These are phyloP conservation scores for Calameuta pallipes DNA, from an alignment of 2,888 invertebrate genomes.

Conservation along the genomic window DNA sequence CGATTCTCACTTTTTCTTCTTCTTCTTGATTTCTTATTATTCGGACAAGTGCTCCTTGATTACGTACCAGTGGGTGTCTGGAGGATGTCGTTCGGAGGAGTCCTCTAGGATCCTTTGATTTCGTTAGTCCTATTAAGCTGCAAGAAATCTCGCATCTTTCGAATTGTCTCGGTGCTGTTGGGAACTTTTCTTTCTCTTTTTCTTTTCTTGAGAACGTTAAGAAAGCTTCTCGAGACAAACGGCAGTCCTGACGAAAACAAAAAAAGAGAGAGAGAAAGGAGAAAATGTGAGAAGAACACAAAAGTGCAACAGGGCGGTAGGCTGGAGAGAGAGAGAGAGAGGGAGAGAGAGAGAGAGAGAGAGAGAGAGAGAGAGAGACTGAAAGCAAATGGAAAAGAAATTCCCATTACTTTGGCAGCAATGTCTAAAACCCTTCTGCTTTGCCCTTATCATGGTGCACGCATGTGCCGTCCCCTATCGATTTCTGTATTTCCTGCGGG, in stretches of 20 bases:
- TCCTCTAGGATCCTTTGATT: not conserved
- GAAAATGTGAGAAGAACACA: slow-evolving; percentile 19
- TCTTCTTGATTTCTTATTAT: not conserved
- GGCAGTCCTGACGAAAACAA: slow-evolving; percentile 6
- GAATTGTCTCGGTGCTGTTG: not conserved
- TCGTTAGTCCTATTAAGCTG: not conserved
- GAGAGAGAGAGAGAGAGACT: not conserved
- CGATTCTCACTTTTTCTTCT: slow-evolving; percentile 28
- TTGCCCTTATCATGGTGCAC: slow-evolving; percentile 30
- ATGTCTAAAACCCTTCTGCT: slow-evolving; percentile 44
- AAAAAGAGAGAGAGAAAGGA: slow-evolving; percentile 22
- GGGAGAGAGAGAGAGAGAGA: not conserved
- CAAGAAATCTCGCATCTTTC: not conserved
- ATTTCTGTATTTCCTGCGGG: slow-evolving; percentile 54
- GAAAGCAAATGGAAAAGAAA: slow-evolving; percentile 53
- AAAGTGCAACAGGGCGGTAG: too few relatives aligned
- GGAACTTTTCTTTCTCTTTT: not conserved
- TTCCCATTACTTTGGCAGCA: slow-evolving; percentile 54
- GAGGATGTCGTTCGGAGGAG: too few relatives aligned
- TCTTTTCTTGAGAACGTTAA: not conserved
- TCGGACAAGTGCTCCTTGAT: not conserved
- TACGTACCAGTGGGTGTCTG: not conserved
- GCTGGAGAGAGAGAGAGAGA: not conserved
- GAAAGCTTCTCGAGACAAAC: not conserved
- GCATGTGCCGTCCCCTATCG: slow-evolving; percentile 60